These are phyloP conservation scores for Microtus oregoni DNA, from an alignment of 2,113 vertebrate genomes.

Conservation along the genomic window DNA sequence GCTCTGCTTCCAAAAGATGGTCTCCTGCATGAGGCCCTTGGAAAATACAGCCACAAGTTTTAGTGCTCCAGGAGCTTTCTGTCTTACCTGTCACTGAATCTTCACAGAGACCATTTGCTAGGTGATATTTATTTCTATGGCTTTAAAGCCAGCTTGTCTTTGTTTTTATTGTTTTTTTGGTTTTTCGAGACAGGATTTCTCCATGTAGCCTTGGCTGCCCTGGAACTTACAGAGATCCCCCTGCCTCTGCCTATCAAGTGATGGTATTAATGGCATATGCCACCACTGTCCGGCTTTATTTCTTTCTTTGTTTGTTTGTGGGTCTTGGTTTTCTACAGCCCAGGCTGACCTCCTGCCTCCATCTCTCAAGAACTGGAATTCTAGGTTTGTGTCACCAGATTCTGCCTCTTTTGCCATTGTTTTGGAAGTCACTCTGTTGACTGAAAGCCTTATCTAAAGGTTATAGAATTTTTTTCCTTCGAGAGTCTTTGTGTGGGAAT, in stretches of 20 bases:
- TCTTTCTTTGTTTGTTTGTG: no score
- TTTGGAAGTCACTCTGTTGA: slow-evolving; percentile 52
- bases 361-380: background rate
- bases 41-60: background rate
- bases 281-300: background rate
- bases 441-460: background rate
- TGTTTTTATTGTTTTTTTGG: background rate
- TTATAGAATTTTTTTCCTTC: background rate
- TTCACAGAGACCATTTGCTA: background rate
- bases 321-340: background rate
- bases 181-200: background rate
- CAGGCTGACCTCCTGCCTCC: background rate
- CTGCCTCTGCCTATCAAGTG: background rate
- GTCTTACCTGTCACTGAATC: background rate
- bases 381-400: background rate
- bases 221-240: background rate
- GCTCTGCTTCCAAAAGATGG: background rate
- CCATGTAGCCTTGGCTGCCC: background rate
- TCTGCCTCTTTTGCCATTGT: background rate
- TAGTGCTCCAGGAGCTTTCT: background rate
- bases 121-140: background rate
- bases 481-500: background rate
- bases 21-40: background rate
- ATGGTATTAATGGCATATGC: background rate
- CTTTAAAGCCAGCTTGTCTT: background rate